A percentile compares a stretch with the other conserved stretches of the same genome.
Conservation (phyloP, 2,888 invertebrate species). For the Macaria notata region DNA sequence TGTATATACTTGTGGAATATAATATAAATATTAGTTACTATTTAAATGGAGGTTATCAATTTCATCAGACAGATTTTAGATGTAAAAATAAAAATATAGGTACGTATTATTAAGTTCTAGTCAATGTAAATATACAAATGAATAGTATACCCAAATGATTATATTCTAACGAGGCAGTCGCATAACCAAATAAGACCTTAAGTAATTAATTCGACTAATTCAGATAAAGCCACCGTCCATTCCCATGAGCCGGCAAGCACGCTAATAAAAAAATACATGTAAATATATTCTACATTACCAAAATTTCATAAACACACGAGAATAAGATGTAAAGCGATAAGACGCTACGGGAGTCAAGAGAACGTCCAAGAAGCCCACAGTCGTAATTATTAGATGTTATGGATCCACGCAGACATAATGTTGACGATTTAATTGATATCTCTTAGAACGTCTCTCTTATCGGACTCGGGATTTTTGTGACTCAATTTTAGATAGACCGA, state of each 20-base stretch:
- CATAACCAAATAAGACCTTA: too few relatives aligned
- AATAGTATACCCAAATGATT: too few relatives aligned
- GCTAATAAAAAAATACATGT: conserved; percentile 24
- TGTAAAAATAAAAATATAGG: too few relatives aligned
- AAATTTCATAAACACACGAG: conserved; percentile 46
- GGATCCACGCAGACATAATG: conserved; percentile 26
- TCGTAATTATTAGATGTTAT: conserved; percentile 27
- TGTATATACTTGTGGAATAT: too few relatives aligned
- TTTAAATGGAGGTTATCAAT: too few relatives aligned
- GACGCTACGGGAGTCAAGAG: conserved; percentile 44
- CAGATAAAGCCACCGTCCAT: conserved; percentile 37
- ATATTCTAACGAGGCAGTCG: too few relatives aligned
- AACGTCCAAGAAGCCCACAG: conserved; percentile 34
- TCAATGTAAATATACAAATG: too few relatives aligned
- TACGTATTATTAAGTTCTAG: too few relatives aligned
- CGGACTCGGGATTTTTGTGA: background rate
- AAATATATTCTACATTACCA: conserved; percentile 39
- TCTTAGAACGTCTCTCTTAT: background rate
- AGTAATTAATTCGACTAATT: conserved; percentile 36
- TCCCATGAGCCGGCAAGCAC: conserved; percentile 35
- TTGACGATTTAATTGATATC: conserved; percentile 31
- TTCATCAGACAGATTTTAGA: too few relatives aligned
- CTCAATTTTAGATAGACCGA: too few relatives aligned
- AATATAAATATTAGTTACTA: too few relatives aligned
- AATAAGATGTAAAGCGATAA: conserved; percentile 45